Base-by-base conservation (phyloP, 2,797 vertebrate species). In the Mycteria americana region DNA sequence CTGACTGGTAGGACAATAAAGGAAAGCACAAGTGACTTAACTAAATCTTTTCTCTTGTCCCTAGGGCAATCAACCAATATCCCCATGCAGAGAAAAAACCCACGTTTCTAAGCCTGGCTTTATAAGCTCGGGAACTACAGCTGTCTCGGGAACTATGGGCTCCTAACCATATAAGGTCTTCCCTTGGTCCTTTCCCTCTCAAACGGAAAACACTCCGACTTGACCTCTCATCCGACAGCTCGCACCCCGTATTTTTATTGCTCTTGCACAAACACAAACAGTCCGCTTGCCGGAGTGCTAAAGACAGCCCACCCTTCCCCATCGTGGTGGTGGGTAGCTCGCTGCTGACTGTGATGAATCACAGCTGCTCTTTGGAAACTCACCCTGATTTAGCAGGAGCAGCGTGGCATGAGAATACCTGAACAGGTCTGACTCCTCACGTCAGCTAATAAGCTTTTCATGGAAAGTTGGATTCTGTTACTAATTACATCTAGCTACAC, bases 391-490 rank as follows among this genome's bases (percentile, higher is more conserved):
- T 43, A 78, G 45, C 88, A 82, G 54, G 13, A 57, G 31, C 39
- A 11, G 31, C 0, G 16, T 18, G 79, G 73, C n/a, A 6, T 27
- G 7, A 25, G 4, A 67, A 37, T 3, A 86, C 89, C 69, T 48
- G 12, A 82, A 39, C 92, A 90, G 67, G 62, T 27, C 77, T 88
- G 72, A 77, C 67, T 87, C 68, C 74, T 30, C 21, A 31, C 4
- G 1, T 33, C 65, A 72, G 7, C 37, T 94, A 76, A 86, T 46
- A 10, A 95, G 88, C 80, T 92, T 70, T 92, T 67, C 70, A 21
- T 85, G 92, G 79, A 50, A 93, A 92, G 65, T 21, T 90, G 87
- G 59, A 74, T 80, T 88, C 77, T 87, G 56, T 74, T 64, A 64
- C 60, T 92, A 62, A 92, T 86, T 74, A 80, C 63, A 80, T 39